A percentile compares a stretch with the other conserved stretches of the same genome.
phyloP scores from a whole-genome alignment of 2,888 invertebrate genomes.

The Plagodis pulveraria region DNA sequence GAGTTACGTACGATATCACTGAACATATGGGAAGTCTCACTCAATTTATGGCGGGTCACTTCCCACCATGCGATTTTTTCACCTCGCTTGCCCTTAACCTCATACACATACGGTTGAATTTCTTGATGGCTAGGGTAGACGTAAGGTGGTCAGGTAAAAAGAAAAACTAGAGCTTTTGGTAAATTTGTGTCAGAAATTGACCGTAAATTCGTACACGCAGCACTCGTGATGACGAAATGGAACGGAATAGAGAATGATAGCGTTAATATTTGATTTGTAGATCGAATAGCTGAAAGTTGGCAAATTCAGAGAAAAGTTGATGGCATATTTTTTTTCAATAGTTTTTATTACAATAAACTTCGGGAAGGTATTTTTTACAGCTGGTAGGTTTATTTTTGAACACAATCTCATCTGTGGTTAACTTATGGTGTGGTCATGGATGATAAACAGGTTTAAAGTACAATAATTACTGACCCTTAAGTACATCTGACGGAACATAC shows the following conservation, averaged over 20 bases:
- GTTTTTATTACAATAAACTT: too few relatives aligned
- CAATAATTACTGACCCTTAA: too few relatives aligned
- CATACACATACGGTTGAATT: slow-evolving; percentile 14
- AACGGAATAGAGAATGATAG: slow-evolving; percentile 26
- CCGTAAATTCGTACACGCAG: slow-evolving; percentile 37
- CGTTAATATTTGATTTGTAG: slow-evolving; percentile 28
- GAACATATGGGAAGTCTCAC: slow-evolving; percentile 60
- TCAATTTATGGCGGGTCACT: slow-evolving; percentile 65
- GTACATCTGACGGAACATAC: too few relatives aligned
- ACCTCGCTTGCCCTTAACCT: slow-evolving; percentile 11
- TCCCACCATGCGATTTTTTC: slow-evolving; percentile 28
- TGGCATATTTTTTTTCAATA: too few relatives aligned
- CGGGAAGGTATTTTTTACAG: too few relatives aligned
- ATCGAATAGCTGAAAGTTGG: too few relatives aligned
- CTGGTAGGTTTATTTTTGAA: too few relatives aligned
- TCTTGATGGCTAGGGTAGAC: background rate
- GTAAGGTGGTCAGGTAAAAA: slow-evolving; percentile 35
- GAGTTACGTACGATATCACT: slow-evolving; percentile 64
- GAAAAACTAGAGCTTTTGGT: slow-evolving; percentile 42
- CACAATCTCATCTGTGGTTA: too few relatives aligned
- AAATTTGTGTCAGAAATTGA: slow-evolving; percentile 45
- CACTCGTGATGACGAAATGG: slow-evolving; percentile 35
- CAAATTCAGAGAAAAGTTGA: too few relatives aligned
- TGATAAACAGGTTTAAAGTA: too few relatives aligned
- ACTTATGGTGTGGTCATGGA: too few relatives aligned